Percentiles rank a stretch among this genome's conserved stretches.
phyloP scores from a whole-genome alignment of 2,888 invertebrate genomes.

The Lasioglossum oenotherae region DNA sequence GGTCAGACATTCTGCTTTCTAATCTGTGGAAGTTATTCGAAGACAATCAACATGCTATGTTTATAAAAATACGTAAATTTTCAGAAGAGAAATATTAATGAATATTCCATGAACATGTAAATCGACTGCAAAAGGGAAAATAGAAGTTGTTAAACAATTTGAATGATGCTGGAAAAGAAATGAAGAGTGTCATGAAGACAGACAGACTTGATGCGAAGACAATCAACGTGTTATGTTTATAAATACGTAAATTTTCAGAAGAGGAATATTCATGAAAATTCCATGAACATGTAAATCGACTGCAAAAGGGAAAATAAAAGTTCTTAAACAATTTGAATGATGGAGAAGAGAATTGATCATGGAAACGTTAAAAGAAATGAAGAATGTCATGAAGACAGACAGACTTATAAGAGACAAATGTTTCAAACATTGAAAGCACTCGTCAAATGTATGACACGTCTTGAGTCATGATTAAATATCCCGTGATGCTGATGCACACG shows the following conservation, averaged over 20 bases:
- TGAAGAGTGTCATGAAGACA: not conserved
- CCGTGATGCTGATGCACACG: conserved; percentile 14
- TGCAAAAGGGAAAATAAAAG: not conserved
- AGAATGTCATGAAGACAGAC: not conserved
- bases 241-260: not conserved
- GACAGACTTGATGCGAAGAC: too few relatives aligned
- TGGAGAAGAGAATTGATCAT: not conserved
- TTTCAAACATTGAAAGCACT: not conserved
- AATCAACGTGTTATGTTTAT: not conserved
- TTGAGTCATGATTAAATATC: conserved; percentile 39
- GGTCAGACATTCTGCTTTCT: not conserved
- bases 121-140: not conserved
- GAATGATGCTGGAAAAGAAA: not conserved
- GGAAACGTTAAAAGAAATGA: not conserved
- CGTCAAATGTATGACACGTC: conserved; percentile 1
- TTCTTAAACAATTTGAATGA: not conserved
- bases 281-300: not conserved
- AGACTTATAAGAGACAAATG: not conserved
- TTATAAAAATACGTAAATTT: not conserved
- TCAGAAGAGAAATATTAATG: not conserved
- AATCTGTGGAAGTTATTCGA: not conserved
- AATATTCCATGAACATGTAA: not conserved
- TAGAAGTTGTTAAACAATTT: not conserved
- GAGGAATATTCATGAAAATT: not conserved
- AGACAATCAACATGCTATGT: not conserved